phyloP scores from a whole-genome alignment of 2,888 invertebrate species.

The Agonopterix alstromeriana region DNA sequence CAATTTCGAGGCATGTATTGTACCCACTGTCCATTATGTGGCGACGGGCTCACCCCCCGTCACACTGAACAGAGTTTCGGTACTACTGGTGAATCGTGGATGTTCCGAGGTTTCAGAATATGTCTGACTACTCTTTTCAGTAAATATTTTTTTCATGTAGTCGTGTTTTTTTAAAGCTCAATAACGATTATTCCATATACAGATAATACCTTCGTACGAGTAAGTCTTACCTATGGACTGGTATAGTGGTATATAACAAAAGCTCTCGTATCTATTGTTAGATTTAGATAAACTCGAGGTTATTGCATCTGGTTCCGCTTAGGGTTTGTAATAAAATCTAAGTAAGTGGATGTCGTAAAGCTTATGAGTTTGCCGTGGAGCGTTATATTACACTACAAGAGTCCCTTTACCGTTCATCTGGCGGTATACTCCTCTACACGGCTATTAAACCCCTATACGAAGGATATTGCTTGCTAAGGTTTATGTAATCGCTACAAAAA shows the following conservation, averaged over 20 bases:
- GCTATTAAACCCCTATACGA: slow-evolving; percentile 6
- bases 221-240: not conserved
- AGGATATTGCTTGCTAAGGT: slow-evolving; percentile 5
- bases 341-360: slow-evolving; percentile 41
- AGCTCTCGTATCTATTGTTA: slow-evolving; percentile 6
- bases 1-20: no score
- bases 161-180: no score
- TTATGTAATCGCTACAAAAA: slow-evolving; percentile 1
- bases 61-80: no score
- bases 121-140: no score
- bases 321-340: slow-evolving; percentile 42
- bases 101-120: no score
- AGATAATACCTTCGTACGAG: not conserved
- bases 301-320: slow-evolving; percentile 32
- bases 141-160: no score
- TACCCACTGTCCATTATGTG: no score
- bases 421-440: slow-evolving; percentile 4
- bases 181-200: no score
- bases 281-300: slow-evolving; percentile 13
- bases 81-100: no score
- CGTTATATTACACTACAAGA: slow-evolving; percentile 39
- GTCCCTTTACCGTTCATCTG: slow-evolving; percentile 27
- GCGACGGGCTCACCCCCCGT: no score
- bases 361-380: slow-evolving; percentile 41
- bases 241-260: not conserved